Evolutionary conservation across 2,113 vertebrate species (phyloP).

Genomic region (Nettapus auritus): DNA sequence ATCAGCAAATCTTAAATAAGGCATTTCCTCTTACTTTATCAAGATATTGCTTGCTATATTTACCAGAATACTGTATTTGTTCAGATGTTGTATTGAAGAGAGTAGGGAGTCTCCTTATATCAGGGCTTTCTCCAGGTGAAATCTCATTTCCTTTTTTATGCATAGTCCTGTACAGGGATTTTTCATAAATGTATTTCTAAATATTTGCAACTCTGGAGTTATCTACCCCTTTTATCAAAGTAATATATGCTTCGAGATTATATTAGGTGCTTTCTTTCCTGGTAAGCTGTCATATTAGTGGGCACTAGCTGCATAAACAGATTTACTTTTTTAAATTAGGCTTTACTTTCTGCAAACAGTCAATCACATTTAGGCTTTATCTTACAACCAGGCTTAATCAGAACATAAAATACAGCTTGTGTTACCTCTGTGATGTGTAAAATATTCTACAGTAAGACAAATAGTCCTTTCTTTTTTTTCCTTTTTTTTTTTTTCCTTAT

Average conservation of each 20-base stretch:
- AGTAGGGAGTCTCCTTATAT: background rate
- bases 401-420: background rate
- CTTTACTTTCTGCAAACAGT: background rate
- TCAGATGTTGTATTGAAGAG: background rate
- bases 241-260: background rate
- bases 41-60: background rate
- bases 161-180: background rate
- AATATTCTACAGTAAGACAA: background rate
- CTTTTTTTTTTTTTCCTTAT: background rate
- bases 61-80: background rate
- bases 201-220: background rate
- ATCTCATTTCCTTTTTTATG: slow-evolving; percentile 1
- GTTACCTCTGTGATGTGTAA: background rate
- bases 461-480: background rate
- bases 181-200: background rate
- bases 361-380: background rate
- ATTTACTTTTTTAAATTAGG: background rate
- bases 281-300: background rate
- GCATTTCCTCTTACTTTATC: background rate
- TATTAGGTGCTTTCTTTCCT: background rate
- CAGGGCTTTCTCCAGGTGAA: background rate
- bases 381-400: background rate
- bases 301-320: background rate
- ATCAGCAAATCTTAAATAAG: background rate
- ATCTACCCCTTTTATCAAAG: background rate